phyloP scores from a whole-genome alignment of 2,113 vertebrate genomes.

The Micronycteris hirsuta region DNA sequence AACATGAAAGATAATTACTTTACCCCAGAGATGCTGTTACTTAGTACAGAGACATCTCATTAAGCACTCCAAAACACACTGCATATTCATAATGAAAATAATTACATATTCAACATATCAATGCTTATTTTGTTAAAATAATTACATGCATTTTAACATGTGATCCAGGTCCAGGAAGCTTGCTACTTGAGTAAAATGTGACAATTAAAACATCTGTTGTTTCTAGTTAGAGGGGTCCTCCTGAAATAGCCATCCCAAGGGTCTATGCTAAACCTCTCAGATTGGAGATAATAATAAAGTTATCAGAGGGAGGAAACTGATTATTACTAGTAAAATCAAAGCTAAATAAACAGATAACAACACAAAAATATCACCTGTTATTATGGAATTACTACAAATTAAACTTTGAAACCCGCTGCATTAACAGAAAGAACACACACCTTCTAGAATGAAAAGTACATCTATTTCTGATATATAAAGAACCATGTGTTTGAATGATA shows the following conservation, averaged over 20 bases:
- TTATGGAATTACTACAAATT: background rate
- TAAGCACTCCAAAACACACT: background rate
- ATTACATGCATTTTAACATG: background rate
- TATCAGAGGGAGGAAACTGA: background rate
- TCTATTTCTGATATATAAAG: background rate
- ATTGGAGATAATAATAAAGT: background rate
- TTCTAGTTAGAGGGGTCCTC: background rate
- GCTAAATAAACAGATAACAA: slow-evolving; percentile 1
- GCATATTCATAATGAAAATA: background rate
- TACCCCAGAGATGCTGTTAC: background rate
- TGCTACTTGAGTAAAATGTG: background rate
- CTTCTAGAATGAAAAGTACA: slow-evolving; percentile 20
- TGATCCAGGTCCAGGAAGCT: background rate
- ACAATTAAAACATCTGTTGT: background rate
- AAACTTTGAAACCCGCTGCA: background rate
- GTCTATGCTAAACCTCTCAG: background rate
- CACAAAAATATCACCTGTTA: background rate
- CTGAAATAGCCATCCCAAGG: background rate
- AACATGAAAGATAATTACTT: background rate
- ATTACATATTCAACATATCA: background rate
- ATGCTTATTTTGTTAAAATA: slow-evolving; percentile 25
- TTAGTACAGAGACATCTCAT: background rate
- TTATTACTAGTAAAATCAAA: slow-evolving; percentile 18
- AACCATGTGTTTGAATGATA: background rate
- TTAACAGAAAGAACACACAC: background rate